A percentile compares a stretch with the other conserved stretches of the same genome.
These are phyloP conservation scores for Noctua janthina DNA, from an alignment of 2,888 invertebrate species.

Conservation along the genomic window DNA sequence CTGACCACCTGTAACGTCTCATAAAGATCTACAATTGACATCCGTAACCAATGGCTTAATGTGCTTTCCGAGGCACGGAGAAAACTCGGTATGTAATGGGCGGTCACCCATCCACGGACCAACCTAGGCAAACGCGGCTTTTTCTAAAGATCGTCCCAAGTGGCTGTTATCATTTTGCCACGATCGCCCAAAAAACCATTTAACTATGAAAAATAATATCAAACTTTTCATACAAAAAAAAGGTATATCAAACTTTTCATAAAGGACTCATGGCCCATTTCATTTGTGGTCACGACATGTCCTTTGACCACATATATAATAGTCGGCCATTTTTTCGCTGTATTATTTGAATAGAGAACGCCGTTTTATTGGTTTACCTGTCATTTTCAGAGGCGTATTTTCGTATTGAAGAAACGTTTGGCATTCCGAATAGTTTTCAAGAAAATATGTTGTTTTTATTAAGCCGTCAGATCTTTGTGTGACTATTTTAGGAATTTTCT, in stretches of 20 bases:
- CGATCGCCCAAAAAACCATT: neutral
- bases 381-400: constrained; percentile 25
- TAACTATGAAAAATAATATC: constrained; percentile 6
- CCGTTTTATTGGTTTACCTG: constrained; percentile 46
- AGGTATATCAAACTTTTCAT: neutral
- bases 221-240: constrained; percentile 19
- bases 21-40: too few species aligned
- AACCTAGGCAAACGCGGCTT: neutral
- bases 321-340: constrained; percentile 20
- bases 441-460: constrained; percentile 4
- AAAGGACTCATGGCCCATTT: neutral
- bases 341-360: constrained; percentile 37
- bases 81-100: too few species aligned
- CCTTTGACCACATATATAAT: constrained; percentile 21
- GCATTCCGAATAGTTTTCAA: neutral
- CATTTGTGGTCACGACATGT: constrained; percentile 14
- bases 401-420: constrained; percentile 12
- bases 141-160: too few species aligned
- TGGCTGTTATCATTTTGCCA: neutral
- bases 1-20: too few species aligned
- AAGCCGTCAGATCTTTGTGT: neutral
- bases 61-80: too few species aligned
- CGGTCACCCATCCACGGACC: too few species aligned
- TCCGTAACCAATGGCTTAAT: too few species aligned
- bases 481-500: neutral